Base-by-base conservation (phyloP, 92 coral and sea anemone genomes). In the Palythoa heliodiscus region DNA sequence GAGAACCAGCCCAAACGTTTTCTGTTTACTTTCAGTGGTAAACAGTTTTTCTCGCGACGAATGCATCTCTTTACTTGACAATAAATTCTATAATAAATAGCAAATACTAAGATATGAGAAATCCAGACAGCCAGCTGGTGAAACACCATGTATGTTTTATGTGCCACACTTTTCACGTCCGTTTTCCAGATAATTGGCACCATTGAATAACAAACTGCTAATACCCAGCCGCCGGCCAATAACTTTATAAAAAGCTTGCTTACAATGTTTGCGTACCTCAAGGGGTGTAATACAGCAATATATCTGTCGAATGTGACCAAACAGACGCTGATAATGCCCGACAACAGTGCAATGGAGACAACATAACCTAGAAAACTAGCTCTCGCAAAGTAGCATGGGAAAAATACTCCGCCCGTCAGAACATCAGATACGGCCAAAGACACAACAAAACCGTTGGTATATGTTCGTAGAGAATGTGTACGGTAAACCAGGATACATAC, bases 361-460 rank as follows among this genome's bases (percentile, higher is more conserved):
- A 76, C 60, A 15, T 76, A 76, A 4, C 82, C 82, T 8, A 13
- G 25, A 57, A 25, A 76, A 17, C 70, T 29, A 20, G 38, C 82
- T 19, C 60, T 55, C 69, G 82, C 82, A 76, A 76, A 54, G 82
- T 76, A 76, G n/a, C 67, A 54, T 54, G 82, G 82, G 69, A 76
- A 76, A 55, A 76, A 76, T 17, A 76, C 82, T 76, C 82, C 82
- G 10, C 82, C 82, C 3, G 82, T 76, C 4, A 76, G 22, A 11
- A 76, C 48, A 54, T 76, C 82, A 53, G 82, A 76, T 53, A 76
- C 53, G 1, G 82, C 82, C 47, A 76, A 25, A 5, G 82, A 76
- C 3, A 76, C 82, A 15, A 76, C 82, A 11, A 76, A 76, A 14
- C 82, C 82, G 68, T 76, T 76, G 20, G 67, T 76, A 35, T 76